Base-by-base conservation (phyloP, 2,888 invertebrate genomes). In the Bimastos eiseni region DNA sequence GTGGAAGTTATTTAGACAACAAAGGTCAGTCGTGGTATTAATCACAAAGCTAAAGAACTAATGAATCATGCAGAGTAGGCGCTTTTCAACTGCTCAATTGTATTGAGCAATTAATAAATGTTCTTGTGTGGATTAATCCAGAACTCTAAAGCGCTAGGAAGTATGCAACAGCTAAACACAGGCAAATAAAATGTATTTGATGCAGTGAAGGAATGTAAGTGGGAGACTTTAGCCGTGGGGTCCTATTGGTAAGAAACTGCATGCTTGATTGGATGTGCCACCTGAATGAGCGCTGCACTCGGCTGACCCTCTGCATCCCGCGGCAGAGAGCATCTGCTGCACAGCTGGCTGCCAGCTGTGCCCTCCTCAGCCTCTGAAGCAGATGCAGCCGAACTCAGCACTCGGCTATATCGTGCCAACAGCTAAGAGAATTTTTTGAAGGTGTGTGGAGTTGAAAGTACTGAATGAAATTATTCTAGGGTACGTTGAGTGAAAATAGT, bases 271-370 rank as follows among this genome's bases (percentile, higher is more conserved):
- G 70, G 30, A 70, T n/a, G 70, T 70, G 70, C 70, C n/a, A 70
- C 70, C 70, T 70, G 70, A 70, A n/a, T 70, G 70, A 70, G 70
- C 70, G n/a, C n/a, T n/a, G 70, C 70, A 70, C 70, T 70, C 70
- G 8, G 70, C 70, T 70, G 30, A 70, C 70, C 70, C 70, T 49
- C 49, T 24, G 49, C 49, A 49, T 49, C 49, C 49, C 49, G 8
- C 17, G 30, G 70, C n/a, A n/a, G 70, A 70, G 30, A 70, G 70
- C 70, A 70, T 70, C 70, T 70, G 70, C 70, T 70, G n/a, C 70
- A 30, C 70, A 70, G 70, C 70, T 70, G 70, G 70, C n/a, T 8
- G 6, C 70, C 70, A 70, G 30, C 70, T 70, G 30, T 70, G 70
- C 70, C n/a, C 70, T 70, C n/a, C 70, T 70, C 70, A 70, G n/a